Conservation (phyloP, 1,140 invertebrate genomes). For the Heliothis subflexa region DNA sequence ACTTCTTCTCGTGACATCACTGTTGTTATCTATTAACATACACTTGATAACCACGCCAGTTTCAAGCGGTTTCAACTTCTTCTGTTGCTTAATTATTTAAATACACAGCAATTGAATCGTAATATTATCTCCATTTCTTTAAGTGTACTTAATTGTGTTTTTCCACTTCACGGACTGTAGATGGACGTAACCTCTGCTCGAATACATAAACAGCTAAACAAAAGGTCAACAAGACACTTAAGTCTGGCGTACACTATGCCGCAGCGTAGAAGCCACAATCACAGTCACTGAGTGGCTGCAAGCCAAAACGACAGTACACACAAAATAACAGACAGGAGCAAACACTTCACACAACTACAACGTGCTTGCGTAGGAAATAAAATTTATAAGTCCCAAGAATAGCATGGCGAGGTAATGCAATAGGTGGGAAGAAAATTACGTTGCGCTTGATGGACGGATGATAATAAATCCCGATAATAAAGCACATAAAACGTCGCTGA, state of each 20-base stretch:
- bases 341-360: conserved; percentile 14
- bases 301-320: conserved; percentile 51
- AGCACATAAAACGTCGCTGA: background rate
- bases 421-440: conserved; percentile 26
- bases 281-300: conserved; percentile 47
- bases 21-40: conserved; percentile 73
- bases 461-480: background rate
- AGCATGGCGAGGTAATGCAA: background rate
- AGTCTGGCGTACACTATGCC: conserved; percentile 13
- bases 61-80: conserved; percentile 57
- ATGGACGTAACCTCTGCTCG: background rate
- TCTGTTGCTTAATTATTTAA: conserved; percentile 52
- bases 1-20: conserved; percentile 49
- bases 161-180: background rate
- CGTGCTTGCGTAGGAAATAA: conserved; percentile 9
- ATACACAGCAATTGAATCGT: conserved; percentile 41
- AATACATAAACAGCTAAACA: conserved; percentile 24
- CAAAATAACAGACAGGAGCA: conserved; percentile 16
- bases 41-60: conserved; percentile 58
- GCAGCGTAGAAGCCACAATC: conserved; percentile 23
- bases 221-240: conserved; percentile 20
- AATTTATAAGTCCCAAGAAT: conserved; percentile 34
- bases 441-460: background rate
- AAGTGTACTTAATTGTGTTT: conserved; percentile 21
- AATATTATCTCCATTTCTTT: conserved; percentile 32